Base-by-base conservation (phyloP, 2,888 invertebrate genomes). In the Onchidella celtica region DNA sequence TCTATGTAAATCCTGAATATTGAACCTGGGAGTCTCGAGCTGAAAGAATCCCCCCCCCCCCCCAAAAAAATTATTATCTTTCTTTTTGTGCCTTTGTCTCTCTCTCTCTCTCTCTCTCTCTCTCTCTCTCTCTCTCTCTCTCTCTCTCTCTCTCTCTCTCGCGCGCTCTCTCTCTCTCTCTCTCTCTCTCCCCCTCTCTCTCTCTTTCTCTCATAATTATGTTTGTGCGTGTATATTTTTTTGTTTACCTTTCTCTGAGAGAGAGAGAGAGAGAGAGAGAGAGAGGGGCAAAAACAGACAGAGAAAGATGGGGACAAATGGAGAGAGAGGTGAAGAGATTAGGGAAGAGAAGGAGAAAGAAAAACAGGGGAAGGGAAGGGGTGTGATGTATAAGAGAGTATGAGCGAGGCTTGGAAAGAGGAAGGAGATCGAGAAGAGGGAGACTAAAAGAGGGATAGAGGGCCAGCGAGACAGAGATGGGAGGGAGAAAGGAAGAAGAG, bases 111-210 rank as follows among this genome's bases (percentile, higher is more conserved):
- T 65, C 21, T 76, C 65, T 76, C 34, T 73, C 80, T 74, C 1
- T 73, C 68, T 74, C 27, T 77, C 77, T 77, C n/a, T 77, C 77
- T 77, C 40, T 63, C 81, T 75, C 57, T 77, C 81, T 81, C 61
- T 77, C 63, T 77, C 61, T n/a, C n/a, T n/a, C n/a, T n/a, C n/a
- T n/a, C n/a, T n/a, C n/a, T n/a, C n/a, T n/a, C n/a, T n/a, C n/a
- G n/a, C n/a, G n/a, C n/a, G n/a, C n/a, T n/a, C n/a, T n/a, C n/a
- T n/a, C n/a, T n/a, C n/a, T n/a, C n/a, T 70, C 76, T 61, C 68
- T 81, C 81, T 74, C 63, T 74, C 80, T 80, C 63, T 74, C 74
- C 61, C 38, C 47, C 73, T 74, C 63, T 55, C 74, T 74, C 32
- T 63, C 74, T 74, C 70, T 34, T 34, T 38, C 70, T 40, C 40